Conservation (phyloP, 2,888 invertebrate genomes). For the Sphaerophoria taeniata region DNA sequence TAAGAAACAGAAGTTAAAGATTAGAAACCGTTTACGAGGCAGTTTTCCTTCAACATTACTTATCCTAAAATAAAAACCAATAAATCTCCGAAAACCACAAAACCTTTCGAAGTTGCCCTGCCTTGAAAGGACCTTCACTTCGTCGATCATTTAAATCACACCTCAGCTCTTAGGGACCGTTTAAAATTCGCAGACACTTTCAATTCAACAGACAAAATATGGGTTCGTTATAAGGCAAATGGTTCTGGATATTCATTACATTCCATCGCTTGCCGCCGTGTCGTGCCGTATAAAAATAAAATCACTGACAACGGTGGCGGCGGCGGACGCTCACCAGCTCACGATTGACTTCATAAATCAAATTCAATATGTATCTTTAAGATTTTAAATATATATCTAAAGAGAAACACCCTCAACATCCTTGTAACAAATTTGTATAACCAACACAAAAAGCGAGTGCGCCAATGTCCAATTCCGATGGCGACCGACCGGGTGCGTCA, state of each 20-base stretch:
- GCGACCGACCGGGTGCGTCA: constrained; percentile 57
- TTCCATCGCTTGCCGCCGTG: background rate
- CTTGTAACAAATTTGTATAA: constrained; percentile 65
- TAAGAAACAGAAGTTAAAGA: no score
- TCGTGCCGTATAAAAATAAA: constrained; percentile 19
- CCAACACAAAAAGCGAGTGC: constrained; percentile 59
- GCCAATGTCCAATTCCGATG: constrained; percentile 34
- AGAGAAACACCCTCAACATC: constrained; percentile 40
- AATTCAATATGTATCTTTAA: constrained; percentile 46
- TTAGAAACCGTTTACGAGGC: no score
- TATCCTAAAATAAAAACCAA: no score
- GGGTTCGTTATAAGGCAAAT: constrained; percentile 7
- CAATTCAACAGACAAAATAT: background rate
- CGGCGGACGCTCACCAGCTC: background rate
- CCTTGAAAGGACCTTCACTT: background rate
- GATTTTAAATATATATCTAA: constrained; percentile 3
- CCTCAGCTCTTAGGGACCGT: background rate
- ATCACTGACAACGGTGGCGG: constrained; percentile 5
- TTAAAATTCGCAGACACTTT: background rate
- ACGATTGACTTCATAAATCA: constrained; percentile 68
- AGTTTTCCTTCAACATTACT: no score
- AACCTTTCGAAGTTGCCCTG: background rate
- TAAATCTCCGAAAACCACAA: no score
- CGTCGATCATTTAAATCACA: background rate
- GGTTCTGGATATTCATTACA: constrained; percentile 17